Evolutionary conservation across 2,113 vertebrate species (phyloP).

Genomic region (Nothocercus julius): DNA sequence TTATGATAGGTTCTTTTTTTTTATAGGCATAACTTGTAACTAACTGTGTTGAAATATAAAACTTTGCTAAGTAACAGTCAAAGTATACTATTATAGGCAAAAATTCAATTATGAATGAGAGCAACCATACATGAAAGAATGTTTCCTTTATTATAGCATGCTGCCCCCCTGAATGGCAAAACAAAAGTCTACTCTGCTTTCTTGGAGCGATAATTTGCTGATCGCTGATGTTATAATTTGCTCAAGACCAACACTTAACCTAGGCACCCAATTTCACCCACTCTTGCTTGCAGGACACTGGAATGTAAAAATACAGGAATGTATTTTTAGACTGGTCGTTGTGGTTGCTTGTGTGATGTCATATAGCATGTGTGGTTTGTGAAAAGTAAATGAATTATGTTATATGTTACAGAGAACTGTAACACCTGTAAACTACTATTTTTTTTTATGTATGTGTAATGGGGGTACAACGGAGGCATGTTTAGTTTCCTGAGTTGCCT

Average conservation of each 20-base stretch:
- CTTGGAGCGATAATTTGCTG: too few species aligned
- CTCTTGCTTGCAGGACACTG: too few species aligned
- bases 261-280: too few species aligned
- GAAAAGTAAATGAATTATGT: too few species aligned
- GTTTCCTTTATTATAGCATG: neutral
- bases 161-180: neutral
- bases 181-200: neutral
- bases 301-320: too few species aligned
- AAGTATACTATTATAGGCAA: neutral
- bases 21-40: neutral
- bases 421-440: too few species aligned
- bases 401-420: too few species aligned
- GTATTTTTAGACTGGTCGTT: too few species aligned
- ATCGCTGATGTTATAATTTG: neutral
- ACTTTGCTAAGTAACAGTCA: neutral
- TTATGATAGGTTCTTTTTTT: neutral
- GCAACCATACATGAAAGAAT: neutral
- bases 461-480: neutral
- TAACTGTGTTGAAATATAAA: neutral
- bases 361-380: too few species aligned
- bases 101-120: neutral
- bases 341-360: too few species aligned
- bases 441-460: too few species aligned
- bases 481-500: neutral
- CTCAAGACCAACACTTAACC: neutral